Evolutionary conservation across 2,888 invertebrate species (phyloP).

Genomic region (Rotaria magnacalcarata): DNA sequence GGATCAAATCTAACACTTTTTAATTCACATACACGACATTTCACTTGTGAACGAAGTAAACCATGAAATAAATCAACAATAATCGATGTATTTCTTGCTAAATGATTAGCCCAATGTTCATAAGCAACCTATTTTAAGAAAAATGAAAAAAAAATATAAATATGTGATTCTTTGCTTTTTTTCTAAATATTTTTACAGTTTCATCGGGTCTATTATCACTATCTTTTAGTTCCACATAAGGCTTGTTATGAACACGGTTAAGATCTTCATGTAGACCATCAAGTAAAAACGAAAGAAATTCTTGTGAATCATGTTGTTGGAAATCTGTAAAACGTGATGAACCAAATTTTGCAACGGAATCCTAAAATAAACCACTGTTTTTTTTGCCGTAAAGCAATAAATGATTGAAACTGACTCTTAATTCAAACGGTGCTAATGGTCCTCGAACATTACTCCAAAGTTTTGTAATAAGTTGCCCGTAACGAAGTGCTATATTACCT

Average conservation of each 20-base stretch:
- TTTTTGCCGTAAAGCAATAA: neutral
- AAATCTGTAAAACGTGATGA: constrained; percentile 48
- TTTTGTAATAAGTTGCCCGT: constrained; percentile 69
- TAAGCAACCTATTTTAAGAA: constrained; percentile 57
- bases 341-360: constrained; percentile 19
- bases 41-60: constrained; percentile 64
- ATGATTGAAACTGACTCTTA: constrained; percentile 61
- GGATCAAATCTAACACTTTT: constrained; percentile 66
- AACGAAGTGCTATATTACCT: constrained; percentile 77
- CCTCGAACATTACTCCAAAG: constrained; percentile 77
- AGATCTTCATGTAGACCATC: constrained; percentile 48
- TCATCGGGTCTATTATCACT: constrained; percentile 61
- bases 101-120: constrained; percentile 64
- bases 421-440: constrained; percentile 79
- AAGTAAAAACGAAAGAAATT: constrained; percentile 47
- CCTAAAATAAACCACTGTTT: constrained; percentile 34
- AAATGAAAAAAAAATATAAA: constrained; percentile 52
- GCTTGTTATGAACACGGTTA: constrained; percentile 63
- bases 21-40: constrained; percentile 64
- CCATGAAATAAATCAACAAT: constrained; percentile 65
- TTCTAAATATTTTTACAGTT: constrained; percentile 54
- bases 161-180: too few relatives aligned
- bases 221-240: constrained; percentile 63
- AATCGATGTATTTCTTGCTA: constrained; percentile 63
- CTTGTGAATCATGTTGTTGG: constrained; percentile 48